Evolutionary conservation across 2,797 vertebrate genomes (phyloP).

Genomic region (Chaetodon trifasciatus): DNA sequence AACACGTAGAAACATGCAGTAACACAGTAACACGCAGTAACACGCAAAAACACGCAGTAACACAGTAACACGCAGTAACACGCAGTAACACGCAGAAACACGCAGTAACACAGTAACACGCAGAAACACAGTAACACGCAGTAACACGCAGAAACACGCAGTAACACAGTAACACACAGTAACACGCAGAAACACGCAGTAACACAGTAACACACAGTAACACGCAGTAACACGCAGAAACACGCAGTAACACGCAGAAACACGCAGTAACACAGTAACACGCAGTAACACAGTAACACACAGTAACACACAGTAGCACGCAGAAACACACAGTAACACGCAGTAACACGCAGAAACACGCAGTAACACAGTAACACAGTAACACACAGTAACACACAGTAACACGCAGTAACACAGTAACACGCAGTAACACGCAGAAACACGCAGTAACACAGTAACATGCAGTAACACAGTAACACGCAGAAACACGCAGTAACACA

Average conservation of each 20-base stretch:
- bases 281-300: neutral
- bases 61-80: neutral
- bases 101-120: neutral
- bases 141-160: neutral
- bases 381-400: neutral
- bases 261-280: too few species aligned
- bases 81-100: too few species aligned
- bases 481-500: neutral
- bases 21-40: neutral
- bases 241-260: neutral
- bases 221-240: neutral
- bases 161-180: neutral
- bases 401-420: neutral
- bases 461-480: too few species aligned
- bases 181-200: too few species aligned
- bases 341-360: too few species aligned
- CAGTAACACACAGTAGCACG: neutral
- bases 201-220: too few species aligned
- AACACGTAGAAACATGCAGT: too few species aligned
- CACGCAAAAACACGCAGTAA: too few species aligned
- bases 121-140: neutral
- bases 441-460: neutral
- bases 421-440: neutral
- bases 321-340: too few species aligned
- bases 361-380: neutral